Evolutionary conservation across 2,113 vertebrate genomes (phyloP).

Genomic region (Ploceus nigricollis): DNA sequence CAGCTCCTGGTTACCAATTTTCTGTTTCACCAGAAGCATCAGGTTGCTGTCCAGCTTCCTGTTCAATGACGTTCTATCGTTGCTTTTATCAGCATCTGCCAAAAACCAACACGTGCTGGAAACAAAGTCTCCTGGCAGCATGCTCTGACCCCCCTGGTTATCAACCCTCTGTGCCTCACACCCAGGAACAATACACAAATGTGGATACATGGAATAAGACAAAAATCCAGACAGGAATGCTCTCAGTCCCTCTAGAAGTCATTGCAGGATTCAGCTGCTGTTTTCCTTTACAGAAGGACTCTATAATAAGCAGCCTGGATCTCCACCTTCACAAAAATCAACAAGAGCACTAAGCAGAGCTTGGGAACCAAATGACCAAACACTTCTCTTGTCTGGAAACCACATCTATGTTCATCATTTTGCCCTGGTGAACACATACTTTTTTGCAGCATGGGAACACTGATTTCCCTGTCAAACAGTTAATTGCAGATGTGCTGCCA

Average conservation of each 20-base stretch:
- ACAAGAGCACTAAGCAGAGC: neutral
- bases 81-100: constrained; percentile 77
- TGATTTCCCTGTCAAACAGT: neutral
- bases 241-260: neutral
- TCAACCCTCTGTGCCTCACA: neutral
- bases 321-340: neutral
- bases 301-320: neutral
- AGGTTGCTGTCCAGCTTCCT: constrained; percentile 84
- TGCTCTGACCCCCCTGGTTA: neutral
- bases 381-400: neutral
- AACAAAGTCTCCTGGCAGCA: neutral
- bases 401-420: neutral
- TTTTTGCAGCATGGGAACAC: neutral
- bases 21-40: constrained; percentile 84
- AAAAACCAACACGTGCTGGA: neutral
- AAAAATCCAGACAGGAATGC: neutral
- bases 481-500: neutral
- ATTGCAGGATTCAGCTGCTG: neutral
- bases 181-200: neutral
- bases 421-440: neutral
- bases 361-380: neutral
- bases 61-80: constrained; percentile 71
- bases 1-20: constrained; percentile 77
- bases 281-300: neutral
- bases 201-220: rapidly evolving